phyloP scores from a whole-genome alignment of 2,797 vertebrate genomes.

The Hippopotamyrus pictus region DNA sequence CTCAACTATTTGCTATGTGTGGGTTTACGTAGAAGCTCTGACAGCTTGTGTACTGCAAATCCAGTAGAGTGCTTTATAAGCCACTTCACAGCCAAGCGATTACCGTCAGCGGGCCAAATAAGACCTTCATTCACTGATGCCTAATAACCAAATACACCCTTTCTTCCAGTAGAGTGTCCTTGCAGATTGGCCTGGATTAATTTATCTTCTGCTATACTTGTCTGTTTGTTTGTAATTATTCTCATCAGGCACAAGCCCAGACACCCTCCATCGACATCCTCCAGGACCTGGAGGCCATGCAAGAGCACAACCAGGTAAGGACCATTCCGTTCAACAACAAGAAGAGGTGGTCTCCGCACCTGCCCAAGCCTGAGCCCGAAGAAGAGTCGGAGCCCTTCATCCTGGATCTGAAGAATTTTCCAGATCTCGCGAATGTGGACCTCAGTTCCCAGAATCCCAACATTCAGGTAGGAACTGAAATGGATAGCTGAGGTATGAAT shows the following conservation, averaged over 20 bases:
- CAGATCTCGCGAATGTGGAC: slow-evolving; percentile 71
- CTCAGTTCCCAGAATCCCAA: slow-evolving; percentile 81
- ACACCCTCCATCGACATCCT: slow-evolving; percentile 41
- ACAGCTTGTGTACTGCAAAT: neutral
- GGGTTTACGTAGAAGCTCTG: neutral
- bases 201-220: neutral
- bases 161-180: neutral
- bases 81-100: neutral
- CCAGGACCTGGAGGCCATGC: slow-evolving; percentile 43
- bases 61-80: neutral
- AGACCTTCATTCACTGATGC: neutral
- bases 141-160: neutral
- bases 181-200: neutral
- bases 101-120: neutral
- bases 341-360: slow-evolving; percentile 58
- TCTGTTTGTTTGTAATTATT: neutral
- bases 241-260: slow-evolving; percentile 56
- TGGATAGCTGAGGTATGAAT: neutral
- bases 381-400: slow-evolving; percentile 72
- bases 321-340: slow-evolving; percentile 58
- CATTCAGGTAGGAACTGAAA: slow-evolving; percentile 69
- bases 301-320: slow-evolving; percentile 59
- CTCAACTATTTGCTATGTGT: neutral
- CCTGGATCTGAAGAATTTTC: slow-evolving; percentile 80
- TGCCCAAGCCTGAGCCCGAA: slow-evolving; percentile 45